Evolutionary conservation across 30 jellyfish, hydroid and myxozoan genomes (phyloP), one percentile per base, ranked within the genome.

Genomic region (Pseudorhiza aurosa): DNA sequence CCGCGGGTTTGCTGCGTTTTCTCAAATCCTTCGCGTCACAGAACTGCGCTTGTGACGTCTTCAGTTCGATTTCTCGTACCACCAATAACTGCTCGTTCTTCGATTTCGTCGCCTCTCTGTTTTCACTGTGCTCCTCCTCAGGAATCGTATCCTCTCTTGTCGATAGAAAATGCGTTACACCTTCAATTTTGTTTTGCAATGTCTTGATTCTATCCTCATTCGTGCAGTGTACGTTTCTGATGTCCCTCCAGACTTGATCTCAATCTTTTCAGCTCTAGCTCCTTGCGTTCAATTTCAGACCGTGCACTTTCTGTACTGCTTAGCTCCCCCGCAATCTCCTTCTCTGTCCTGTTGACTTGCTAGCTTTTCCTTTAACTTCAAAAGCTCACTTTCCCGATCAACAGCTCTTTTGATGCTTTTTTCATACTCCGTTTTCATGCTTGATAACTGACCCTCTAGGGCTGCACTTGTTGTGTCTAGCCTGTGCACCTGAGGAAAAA

Each of bases 51-150:
- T 74, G 69, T n/a, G 96, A 73, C 24, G 96, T 64, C 53, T 72
- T 72, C 80, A 89, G 58, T 62, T 89, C 96, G 27, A 73, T 56
- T 32, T 89, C 95, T 21, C 94, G 45, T n/a, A 81, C 91, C 30
- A 81, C 88, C 35, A 82, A 75, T 68, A 81, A 49, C 62, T 81
- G 93, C 63, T 83, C 95, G 36, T 70, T 83, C 18, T 36, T 36
- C 11, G 60, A 2, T 32, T 35, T 24, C 30, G 69, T 50, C 3
- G 50, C n/a, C n/a, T 42, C 68, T 26, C 18, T 30, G 22, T 10
- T 21, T 2, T 36, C 75, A 21, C 0, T 36, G 24, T 19, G 35
- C 55, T 67, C 92, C 30, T 70, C 82, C 39, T 83, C 87, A 14
- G 82, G 81, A 10, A 51, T 72, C 17, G 82, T 36, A 2, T 68